Base-by-base conservation (phyloP, 2,797 vertebrate species). In the Lepilemur septentrionalis region DNA sequence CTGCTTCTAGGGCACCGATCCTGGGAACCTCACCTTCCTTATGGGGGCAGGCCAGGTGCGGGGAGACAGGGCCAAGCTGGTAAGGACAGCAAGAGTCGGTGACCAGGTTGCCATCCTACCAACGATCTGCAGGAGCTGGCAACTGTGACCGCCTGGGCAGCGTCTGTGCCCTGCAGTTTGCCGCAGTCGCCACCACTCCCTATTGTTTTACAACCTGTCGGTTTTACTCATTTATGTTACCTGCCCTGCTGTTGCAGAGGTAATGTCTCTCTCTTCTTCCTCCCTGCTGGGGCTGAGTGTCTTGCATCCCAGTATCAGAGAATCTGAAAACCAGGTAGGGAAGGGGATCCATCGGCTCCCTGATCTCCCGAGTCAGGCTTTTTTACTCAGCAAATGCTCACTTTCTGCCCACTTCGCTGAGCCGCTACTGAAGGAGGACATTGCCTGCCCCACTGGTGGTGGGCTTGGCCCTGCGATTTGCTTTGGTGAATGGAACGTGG, bases 31-130 rank as follows among this genome's bases (percentile, higher is more conserved):
- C n/a, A 8, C 32, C 79, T 83, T 50, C 30, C 72, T 13, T 7
- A 1, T 5, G 57, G 41, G 48, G 35, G 32, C 11, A 5, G 22
- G 52, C 5, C 0, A 0, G 55, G 22, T 12, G 23, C 72, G 8
- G 55, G 63, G 63, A 72, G 52, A n/a, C 10, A 10, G 38, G 55
- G 38, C 73, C 35, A 2, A 11, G 22, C 35, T 0, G 5, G 20
- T n/a, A 13, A 59, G 43, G 72, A 4, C 10, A 22, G 35, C 63
- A 50, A 15, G 72, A n/a, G 9, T 50, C 5, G 5, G 7, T 0
- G 25, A 48, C 22, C 20, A 67, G 14, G 32, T 4, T 1, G 7
- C 32, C 0, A 5, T 0, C 2, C 48, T 0, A 0, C 22, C 61
- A 18, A 7, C 38, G 11, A 65, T 65, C 63, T 9, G 13, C 46